Base-by-base conservation (phyloP, 2,797 vertebrate species). In the Phoxinus dragarum region DNA sequence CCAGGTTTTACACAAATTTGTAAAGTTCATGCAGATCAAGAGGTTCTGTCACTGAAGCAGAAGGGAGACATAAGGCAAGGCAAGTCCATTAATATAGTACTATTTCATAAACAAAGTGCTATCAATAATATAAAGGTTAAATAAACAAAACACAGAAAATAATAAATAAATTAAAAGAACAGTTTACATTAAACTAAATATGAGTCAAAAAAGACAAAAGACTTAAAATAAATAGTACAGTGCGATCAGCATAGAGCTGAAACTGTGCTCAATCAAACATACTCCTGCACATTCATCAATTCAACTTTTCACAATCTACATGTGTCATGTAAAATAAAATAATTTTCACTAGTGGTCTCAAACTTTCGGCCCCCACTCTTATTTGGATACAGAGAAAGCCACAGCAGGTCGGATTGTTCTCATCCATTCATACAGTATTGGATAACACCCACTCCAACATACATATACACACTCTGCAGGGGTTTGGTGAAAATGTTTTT, bases 401-500 rank as follows among this genome's bases (percentile, higher is more conserved):
- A 76, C 4, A 10, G 75, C 23, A 42, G 36, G 54, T 78, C 8
- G n/a, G 75, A 47, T 61, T 82, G 11, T 66, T 82, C 88, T 90
- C 87, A 75, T 85, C 42, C 79, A 59, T 79, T 61, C 71, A 47
- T 47, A 47, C 47, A 47, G 59, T 56, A 38, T 84, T 75, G 76
- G 86, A 42, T 40, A 76, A 80, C 82, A 56, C 40, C 31, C 38
- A 52, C 38, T 47, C 44, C 12, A 69, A 44, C n/a, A 14, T 16
- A n/a, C 69, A 40, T 64, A 64, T 44, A 40, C 36, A 21, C 44
- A 14, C 47, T n/a, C 42, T n/a, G 67, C 11, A 79, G 36, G 40
- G 40, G 76, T 87, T 88, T 82, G 66, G 44, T 80, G 36, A 69
- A 86, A 69, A 81, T 31, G 42, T 78, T 88, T 82, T 4, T 82